These are phyloP conservation scores for Emydoidea blandingii DNA, from an alignment of 2,797 vertebrate genomes.

Conservation along the genomic window DNA sequence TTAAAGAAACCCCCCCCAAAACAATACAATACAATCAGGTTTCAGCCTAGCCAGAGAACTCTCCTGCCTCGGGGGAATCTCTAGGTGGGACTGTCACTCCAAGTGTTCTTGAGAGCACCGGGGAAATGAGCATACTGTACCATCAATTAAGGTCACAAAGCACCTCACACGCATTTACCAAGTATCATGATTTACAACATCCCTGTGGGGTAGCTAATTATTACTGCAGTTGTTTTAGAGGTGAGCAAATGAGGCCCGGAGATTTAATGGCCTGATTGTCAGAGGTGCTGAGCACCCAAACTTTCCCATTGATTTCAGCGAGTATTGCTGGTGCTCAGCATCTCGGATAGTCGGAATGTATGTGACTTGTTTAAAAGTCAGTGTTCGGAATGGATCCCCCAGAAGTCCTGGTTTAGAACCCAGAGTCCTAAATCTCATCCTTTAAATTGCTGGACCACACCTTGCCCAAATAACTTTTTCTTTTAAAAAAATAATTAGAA, in stretches of 20 bases:
- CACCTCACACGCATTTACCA: neutral
- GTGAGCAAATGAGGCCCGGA: neutral
- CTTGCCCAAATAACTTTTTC: neutral
- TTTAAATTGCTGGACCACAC: neutral
- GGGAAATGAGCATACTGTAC: neutral
- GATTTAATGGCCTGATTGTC: neutral
- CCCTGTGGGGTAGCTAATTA: neutral
- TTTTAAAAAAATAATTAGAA: neutral
- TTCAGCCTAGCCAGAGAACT: neutral
- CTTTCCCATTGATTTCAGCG: rapidly evolving
- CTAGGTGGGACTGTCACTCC: neutral
- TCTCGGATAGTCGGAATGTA: neutral
- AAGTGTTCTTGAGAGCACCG: neutral
- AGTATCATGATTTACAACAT: neutral
- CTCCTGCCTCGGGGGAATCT: neutral
- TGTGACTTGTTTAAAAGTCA: neutral
- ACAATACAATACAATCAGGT: neutral
- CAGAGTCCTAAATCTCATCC: neutral
- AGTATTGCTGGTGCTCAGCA: neutral
- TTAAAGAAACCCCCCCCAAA: neutral
- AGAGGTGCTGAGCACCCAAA: neutral
- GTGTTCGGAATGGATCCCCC: neutral
- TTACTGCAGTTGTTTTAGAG: neutral
- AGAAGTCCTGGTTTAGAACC: neutral
- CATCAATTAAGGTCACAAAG: neutral